These are phyloP conservation scores for Tychaedon coryphoeus DNA, from an alignment of 2,113 vertebrate species.

Conservation along the genomic window DNA sequence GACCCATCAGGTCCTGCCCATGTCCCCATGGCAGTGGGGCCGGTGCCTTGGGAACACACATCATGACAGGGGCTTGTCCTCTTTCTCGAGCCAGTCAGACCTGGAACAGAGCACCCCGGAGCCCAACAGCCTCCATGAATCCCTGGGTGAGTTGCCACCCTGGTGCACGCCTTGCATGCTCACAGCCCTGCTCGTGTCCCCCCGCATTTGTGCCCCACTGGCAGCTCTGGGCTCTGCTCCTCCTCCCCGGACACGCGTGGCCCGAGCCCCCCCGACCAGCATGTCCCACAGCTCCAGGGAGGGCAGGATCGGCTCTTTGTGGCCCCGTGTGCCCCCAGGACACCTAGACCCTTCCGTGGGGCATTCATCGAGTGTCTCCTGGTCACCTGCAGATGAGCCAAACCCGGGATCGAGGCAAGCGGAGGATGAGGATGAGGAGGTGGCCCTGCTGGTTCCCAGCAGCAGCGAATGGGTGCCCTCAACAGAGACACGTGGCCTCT, in stretches of 20 bases:
- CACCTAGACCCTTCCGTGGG: too few relatives aligned
- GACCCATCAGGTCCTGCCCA: accelerated
- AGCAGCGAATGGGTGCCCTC: background rate
- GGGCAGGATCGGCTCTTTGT: background rate
- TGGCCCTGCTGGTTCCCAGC: accelerated
- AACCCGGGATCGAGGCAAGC: accelerated
- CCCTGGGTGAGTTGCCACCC: background rate
- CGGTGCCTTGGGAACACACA: background rate
- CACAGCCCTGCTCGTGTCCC: background rate
- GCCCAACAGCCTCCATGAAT: background rate
- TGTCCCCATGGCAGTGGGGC: background rate
- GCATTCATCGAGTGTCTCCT: accelerated
- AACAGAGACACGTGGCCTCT: background rate
- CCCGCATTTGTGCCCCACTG: accelerated
- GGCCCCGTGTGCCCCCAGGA: background rate
- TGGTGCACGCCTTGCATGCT: accelerated
- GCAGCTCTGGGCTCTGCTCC: background rate
- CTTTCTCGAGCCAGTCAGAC: constrained; percentile 72
- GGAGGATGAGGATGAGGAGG: background rate
- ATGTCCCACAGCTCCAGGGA: background rate
- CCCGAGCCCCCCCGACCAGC: accelerated
- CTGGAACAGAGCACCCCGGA: constrained; percentile 64
- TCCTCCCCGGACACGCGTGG: accelerated
- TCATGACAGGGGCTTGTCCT: accelerated
- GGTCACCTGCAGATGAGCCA: background rate